These are phyloP conservation scores for Lanistes nyassanus DNA, from an alignment of 1,140 invertebrate genomes.

Conservation along the genomic window DNA sequence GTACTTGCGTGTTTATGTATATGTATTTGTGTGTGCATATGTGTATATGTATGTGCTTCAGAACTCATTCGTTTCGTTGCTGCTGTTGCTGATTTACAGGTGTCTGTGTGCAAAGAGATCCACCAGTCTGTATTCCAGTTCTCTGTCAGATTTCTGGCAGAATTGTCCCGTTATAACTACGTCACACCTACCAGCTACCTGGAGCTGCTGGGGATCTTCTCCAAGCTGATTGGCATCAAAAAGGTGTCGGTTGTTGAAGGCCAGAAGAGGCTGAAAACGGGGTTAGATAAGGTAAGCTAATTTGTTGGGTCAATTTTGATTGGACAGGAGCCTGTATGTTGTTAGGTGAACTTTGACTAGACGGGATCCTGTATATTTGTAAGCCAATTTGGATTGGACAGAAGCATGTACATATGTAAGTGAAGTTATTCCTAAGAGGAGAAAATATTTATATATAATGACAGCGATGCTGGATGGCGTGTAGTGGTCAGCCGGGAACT, in stretches of 20 bases:
- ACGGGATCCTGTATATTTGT: too few relatives aligned
- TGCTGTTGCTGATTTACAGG: constrained; percentile 48
- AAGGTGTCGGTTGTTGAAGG: constrained; percentile 74
- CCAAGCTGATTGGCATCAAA: constrained; percentile 74
- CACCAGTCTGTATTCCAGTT: constrained; percentile 58
- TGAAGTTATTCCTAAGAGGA: too few relatives aligned
- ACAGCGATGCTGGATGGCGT: neutral
- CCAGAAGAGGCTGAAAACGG: constrained; percentile 80
- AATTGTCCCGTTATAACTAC: constrained; percentile 71
- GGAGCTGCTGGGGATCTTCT: constrained; percentile 65
- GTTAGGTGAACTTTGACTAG: too few relatives aligned
- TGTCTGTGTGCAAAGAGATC: constrained; percentile 63
- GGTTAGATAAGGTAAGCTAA: constrained; percentile 77
- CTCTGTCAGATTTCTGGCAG: constrained; percentile 73
- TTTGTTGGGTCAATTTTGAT: neutral
- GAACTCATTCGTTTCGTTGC: too few relatives aligned
- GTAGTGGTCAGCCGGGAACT: too few relatives aligned
- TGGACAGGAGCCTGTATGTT: too few relatives aligned
- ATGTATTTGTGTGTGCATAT: neutral
- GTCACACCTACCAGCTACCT: constrained; percentile 68
- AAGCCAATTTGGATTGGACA: too few relatives aligned
- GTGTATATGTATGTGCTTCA: neutral
- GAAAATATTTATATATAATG: too few relatives aligned
- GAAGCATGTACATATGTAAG: too few relatives aligned
- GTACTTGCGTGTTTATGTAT: neutral